Percentiles rank a stretch among this genome's conserved stretches.
Conservation (phyloP, 2,797 vertebrate species). For the Vireo griseus region DNA sequence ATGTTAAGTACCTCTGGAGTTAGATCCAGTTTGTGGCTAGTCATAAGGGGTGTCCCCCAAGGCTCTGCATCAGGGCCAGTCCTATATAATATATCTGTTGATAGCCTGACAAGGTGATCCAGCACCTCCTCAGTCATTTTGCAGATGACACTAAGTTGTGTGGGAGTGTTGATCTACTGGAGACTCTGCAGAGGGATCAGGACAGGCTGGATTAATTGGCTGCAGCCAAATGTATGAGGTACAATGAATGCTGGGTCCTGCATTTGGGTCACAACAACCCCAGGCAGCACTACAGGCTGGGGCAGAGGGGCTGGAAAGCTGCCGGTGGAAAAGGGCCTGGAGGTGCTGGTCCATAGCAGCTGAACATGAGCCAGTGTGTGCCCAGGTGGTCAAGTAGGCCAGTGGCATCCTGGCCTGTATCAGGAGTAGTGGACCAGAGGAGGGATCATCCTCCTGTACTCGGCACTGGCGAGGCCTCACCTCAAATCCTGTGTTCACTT, state of each 20-base stretch:
- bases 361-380: background rate
- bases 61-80: background rate
- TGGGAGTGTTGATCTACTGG: background rate
- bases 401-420: too few relatives aligned
- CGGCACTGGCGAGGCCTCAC: accelerated
- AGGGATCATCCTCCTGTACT: background rate
- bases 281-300: background rate
- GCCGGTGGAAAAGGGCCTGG: background rate
- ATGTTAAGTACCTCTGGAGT: background rate
- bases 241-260: background rate
- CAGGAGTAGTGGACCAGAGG: background rate
- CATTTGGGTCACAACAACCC: background rate
- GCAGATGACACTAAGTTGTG: background rate
- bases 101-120: background rate
- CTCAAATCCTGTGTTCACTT: background rate
- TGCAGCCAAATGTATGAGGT: too few relatives aligned
- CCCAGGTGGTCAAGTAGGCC: background rate
- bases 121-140: background rate
- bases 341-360: accelerated
- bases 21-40: background rate
- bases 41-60: background rate
- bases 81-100: background rate
- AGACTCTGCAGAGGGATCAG: background rate
- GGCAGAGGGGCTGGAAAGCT: background rate
- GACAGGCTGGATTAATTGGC: background rate